Percentiles rank a stretch among this genome's conserved stretches.
phyloP scores from a whole-genome alignment of 1,140 invertebrate genomes.

The Drosophila biarmipes region DNA sequence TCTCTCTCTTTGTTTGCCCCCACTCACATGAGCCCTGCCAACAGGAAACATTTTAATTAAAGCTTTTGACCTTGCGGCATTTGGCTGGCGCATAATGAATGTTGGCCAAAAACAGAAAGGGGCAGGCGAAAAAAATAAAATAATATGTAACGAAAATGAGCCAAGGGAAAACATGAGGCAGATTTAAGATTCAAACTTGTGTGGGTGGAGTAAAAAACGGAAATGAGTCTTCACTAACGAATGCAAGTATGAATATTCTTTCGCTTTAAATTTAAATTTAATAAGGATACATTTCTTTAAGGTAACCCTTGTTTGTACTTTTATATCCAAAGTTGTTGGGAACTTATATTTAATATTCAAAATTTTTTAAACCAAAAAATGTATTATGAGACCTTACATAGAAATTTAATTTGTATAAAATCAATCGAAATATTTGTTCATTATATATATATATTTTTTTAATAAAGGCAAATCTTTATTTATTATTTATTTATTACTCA shows the following conservation, averaged over 20 bases:
- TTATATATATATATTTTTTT: too few species aligned
- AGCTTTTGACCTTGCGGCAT: constrained; percentile 56
- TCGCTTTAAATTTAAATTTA: background rate
- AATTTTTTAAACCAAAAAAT: too few species aligned
- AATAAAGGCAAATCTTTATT: too few species aligned
- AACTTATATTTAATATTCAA: too few species aligned
- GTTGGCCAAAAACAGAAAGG: constrained; percentile 26
- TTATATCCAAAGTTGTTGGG: too few species aligned
- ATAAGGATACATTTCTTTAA: too few species aligned
- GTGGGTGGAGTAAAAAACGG: constrained; percentile 12
- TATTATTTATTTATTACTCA: too few species aligned
- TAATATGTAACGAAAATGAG: constrained; percentile 28
- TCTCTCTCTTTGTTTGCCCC: constrained; percentile 7
- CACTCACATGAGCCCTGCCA: constrained; percentile 22
- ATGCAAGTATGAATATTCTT: constrained; percentile 10
- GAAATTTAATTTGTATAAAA: too few species aligned
- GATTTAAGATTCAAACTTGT: constrained; percentile 34
- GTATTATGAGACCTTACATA: too few species aligned
- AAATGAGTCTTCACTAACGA: constrained; percentile 18
- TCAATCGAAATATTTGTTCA: too few species aligned
- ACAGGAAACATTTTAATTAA: constrained; percentile 59
- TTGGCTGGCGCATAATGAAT: constrained; percentile 51
- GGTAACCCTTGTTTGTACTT: too few species aligned
- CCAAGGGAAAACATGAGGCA: constrained; percentile 29
- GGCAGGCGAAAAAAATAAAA: constrained; percentile 6